Percentiles rank a stretch among this genome's conserved stretches.
These are phyloP conservation scores for Rhynchomys soricoides DNA, from an alignment of 2,113 vertebrate genomes.

Conservation along the genomic window DNA sequence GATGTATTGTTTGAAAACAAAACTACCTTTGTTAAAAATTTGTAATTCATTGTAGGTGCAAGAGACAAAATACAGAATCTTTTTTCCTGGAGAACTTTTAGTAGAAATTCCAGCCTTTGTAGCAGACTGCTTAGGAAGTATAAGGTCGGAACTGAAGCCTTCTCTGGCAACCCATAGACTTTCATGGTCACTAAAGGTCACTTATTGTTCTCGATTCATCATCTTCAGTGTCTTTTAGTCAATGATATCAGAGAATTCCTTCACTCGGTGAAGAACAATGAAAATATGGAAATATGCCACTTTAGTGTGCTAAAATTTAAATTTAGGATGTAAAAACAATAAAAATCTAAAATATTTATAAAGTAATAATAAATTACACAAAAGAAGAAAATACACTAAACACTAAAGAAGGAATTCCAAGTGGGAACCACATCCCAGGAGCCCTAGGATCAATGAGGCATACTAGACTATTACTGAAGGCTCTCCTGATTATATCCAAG, in stretches of 20 bases:
- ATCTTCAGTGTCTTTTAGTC: background rate
- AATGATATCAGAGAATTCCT: background rate
- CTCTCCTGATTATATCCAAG: background rate
- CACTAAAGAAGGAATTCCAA: background rate
- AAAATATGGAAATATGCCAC: background rate
- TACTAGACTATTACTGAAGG: background rate
- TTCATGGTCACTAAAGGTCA: too few species aligned
- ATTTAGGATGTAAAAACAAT: background rate
- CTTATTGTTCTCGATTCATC: background rate
- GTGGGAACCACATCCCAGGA: background rate
- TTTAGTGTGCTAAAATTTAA: background rate
- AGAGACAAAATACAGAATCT: background rate
- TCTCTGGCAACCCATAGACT: background rate
- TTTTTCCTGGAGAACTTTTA: background rate
- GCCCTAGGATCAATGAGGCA: background rate
- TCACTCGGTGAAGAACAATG: background rate
- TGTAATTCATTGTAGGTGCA: background rate
- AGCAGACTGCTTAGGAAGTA: background rate
- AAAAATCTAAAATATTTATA: constrained; percentile 27
- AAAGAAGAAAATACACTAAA: background rate
- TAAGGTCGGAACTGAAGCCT: background rate
- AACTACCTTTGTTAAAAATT: background rate
- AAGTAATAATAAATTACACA: background rate
- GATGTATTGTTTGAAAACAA: constrained; percentile 25
- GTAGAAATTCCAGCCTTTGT: background rate